Evolutionary conservation across 2,888 invertebrate genomes (phyloP).

Genomic region (Lacanobia oleracea): DNA sequence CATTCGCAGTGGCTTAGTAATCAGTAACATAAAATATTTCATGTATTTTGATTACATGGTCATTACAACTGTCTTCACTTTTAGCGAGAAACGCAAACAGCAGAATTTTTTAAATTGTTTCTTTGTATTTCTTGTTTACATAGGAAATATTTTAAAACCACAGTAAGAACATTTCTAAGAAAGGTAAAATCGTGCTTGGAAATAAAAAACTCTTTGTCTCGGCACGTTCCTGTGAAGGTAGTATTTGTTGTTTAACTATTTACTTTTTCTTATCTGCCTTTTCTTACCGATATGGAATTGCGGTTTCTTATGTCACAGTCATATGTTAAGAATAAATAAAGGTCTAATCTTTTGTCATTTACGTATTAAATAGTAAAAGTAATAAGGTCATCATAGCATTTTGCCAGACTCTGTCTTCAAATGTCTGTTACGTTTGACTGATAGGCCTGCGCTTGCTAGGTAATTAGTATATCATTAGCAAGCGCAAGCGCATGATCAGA

Average conservation of each 20-base stretch:
- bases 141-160: background rate
- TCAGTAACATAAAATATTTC: too few relatives aligned
- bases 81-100: background rate
- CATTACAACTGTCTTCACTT: background rate
- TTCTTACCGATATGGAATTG: background rate
- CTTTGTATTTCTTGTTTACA: background rate
- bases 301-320: background rate
- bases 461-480: too few relatives aligned
- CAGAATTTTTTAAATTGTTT: background rate
- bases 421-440: background rate
- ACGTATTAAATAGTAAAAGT: too few relatives aligned
- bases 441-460: too few relatives aligned
- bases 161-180: conserved; percentile 5
- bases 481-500: background rate
- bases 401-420: background rate
- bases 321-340: too few relatives aligned
- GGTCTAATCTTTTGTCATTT: too few relatives aligned
- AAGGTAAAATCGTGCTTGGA: background rate
- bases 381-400: background rate
- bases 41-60: background rate
- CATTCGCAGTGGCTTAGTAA: too few relatives aligned
- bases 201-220: background rate
- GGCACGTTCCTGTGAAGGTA: background rate
- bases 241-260: conserved; percentile 8
- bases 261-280: conserved; percentile 7